A percentile compares a stretch with the other conserved stretches of the same genome.
Conservation (phyloP, 1,140 invertebrate species). For the Drosophila murphyi region DNA sequence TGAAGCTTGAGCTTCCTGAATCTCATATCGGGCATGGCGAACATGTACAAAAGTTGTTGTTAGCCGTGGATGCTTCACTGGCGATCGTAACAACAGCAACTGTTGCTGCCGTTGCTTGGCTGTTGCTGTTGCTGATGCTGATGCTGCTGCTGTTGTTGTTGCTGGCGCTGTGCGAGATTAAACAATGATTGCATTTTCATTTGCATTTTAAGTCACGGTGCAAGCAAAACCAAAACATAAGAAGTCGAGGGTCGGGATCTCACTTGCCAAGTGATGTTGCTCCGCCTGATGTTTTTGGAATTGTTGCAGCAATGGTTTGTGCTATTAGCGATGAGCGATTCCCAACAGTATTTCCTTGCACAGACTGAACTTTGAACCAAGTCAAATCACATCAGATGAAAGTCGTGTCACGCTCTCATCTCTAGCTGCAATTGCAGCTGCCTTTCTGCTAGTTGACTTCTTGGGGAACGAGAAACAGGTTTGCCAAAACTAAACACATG, state of each 20-base stretch:
- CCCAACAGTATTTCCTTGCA: neutral
- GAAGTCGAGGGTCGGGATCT: constrained; percentile 65
- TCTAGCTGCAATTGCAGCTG: constrained; percentile 31
- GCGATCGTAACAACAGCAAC: constrained; percentile 69
- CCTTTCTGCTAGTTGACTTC: constrained; percentile 25
- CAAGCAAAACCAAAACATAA: constrained; percentile 56
- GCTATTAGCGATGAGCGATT: constrained; percentile 21
- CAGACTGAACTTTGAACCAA: neutral
- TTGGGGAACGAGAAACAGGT: constrained; percentile 55
- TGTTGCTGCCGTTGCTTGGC: constrained; percentile 25
- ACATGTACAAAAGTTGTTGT: constrained; percentile 59
- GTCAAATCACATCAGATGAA: neutral
- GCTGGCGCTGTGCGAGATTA: constrained; percentile 77
- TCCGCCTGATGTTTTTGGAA: constrained; percentile 14
- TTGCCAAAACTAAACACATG: constrained; percentile 78
- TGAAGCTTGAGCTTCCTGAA: constrained; percentile 77
- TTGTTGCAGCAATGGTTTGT: constrained; percentile 37
- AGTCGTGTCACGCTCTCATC: constrained; percentile 40
- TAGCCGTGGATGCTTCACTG: constrained; percentile 56
- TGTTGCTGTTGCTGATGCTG: constrained; percentile 37
- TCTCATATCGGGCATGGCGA: constrained; percentile 63
- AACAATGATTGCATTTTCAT: constrained; percentile 83
- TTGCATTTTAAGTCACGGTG: constrained; percentile 83
- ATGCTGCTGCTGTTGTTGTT: constrained; percentile 43
- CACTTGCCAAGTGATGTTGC: constrained; percentile 72